Conservation (phyloP, 2,888 invertebrate genomes). For the Chymomyza caudatula region DNA sequence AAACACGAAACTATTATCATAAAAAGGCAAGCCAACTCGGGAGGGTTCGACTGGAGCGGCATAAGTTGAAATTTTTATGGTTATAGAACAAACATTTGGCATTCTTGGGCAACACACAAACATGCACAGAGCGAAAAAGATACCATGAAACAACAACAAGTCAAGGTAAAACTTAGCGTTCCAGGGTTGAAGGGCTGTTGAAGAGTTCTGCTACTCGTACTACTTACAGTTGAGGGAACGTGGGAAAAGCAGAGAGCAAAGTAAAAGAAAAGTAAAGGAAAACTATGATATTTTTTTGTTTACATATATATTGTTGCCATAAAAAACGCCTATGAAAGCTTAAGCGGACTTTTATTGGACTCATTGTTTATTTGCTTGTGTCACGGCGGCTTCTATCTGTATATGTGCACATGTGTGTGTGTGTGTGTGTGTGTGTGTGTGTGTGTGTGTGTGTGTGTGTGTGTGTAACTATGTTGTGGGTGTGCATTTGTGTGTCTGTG, state of each 20-base stretch:
- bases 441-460: background rate
- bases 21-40: constrained; percentile 48
- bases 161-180: constrained; percentile 68
- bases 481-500: background rate
- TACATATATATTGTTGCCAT: constrained; percentile 75
- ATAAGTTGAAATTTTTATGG: constrained; percentile 51
- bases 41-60: constrained; percentile 7
- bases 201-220: constrained; percentile 49
- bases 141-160: constrained; percentile 21
- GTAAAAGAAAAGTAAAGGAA: constrained; percentile 6
- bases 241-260: background rate
- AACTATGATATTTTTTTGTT: constrained; percentile 45
- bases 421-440: background rate
- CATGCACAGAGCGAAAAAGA: constrained; percentile 13
- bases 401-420: constrained; percentile 8
- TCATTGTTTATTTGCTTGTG: constrained; percentile 70
- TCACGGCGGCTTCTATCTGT: constrained; percentile 51
- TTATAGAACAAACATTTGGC: constrained; percentile 64
- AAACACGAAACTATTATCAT: constrained; percentile 75
- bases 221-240: background rate
- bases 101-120: constrained; percentile 36
- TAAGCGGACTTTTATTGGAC: constrained; percentile 73
- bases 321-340: constrained; percentile 75
- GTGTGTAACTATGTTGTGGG: background rate
- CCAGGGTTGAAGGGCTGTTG: constrained; percentile 55